Evolutionary conservation across 2,888 invertebrate genomes (phyloP).

Genomic region (Poecilus cupreus): DNA sequence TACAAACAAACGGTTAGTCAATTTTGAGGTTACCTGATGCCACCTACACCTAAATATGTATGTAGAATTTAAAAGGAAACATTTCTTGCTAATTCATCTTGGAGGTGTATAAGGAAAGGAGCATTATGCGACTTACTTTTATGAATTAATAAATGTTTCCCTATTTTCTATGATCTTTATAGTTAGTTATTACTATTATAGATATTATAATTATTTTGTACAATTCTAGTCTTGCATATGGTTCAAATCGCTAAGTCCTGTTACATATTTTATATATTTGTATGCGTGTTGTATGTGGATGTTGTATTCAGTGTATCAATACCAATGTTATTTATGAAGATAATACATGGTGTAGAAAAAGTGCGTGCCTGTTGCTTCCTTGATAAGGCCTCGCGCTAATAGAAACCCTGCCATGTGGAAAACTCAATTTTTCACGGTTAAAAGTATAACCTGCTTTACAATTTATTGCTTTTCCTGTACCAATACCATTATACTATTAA

Average conservation of each 20-base stretch:
- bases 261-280: conserved; percentile 44
- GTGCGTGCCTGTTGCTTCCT: conserved; percentile 31
- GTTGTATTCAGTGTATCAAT: conserved; percentile 36
- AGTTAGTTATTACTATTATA: no score
- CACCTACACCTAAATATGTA: no score
- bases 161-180: not conserved
- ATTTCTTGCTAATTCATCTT: no score
- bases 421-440: conserved; percentile 40
- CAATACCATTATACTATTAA: not conserved
- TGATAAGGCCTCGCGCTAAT: conserved; percentile 51
- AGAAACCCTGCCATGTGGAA: conserved; percentile 53
- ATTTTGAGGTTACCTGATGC: no score
- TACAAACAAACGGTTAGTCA: no score
- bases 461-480: conserved; percentile 1
- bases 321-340: conserved; percentile 45
- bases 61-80: no score
- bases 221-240: conserved; percentile 37
- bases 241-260: conserved; percentile 20
- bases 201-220: no score
- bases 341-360: conserved; percentile 56
- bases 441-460: not conserved
- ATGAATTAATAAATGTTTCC: no score
- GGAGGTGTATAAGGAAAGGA: no score
- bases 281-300: conserved; percentile 44
- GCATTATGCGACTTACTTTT: not conserved